Base-by-base conservation (phyloP, 2,888 invertebrate genomes). In the Cremastinae sp. region DNA sequence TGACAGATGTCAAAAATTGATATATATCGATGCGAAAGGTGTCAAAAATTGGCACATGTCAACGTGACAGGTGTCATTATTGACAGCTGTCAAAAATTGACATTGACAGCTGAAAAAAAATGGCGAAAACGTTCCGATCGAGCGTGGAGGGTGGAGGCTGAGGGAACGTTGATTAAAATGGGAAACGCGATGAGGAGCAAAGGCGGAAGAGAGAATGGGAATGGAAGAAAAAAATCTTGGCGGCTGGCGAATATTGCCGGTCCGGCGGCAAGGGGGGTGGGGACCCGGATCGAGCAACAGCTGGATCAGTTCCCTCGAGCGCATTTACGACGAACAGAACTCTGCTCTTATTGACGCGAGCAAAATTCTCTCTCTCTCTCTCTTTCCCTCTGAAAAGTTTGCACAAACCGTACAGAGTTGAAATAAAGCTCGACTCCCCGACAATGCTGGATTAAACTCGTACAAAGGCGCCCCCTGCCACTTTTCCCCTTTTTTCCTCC, bases 271-370 rank as follows among this genome's bases (percentile, higher is more conserved):
- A 20, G 64, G 38, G 58, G 43, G 81, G n/a, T n/a, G n/a, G 80
- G 82, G 5, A 28, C 2, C 28, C 2, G 5, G 28, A 28, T 2
- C 82, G 83, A 86, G 88, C 89, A 90, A 90, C 89, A 90, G 89
- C 89, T 90, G 89, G 89, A 89, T 88, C 84, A 75, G 87, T 89
- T 88, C 88, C 89, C 89, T 87, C 87, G 84, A 88, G 89, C 89
- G 84, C 89, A 89, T 89, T 90, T 89, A 84, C 84, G 28, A 62
- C 81, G 86, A 87, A 89, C 88, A 89, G 88, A 86, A 87, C 81
- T 87, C 86, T 86, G 84, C 88, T 88, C 88, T 88, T 88, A 87
- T 88, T 86, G 87, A 86, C 86, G 86, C 84, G 84, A 71, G 68
- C 70, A 58, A 79, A 51, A 69, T 77, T 73, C 22, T 78, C 81